Evolutionary conservation across 2,113 vertebrate species (phyloP).

Genomic region (Nymphicus hollandicus): DNA sequence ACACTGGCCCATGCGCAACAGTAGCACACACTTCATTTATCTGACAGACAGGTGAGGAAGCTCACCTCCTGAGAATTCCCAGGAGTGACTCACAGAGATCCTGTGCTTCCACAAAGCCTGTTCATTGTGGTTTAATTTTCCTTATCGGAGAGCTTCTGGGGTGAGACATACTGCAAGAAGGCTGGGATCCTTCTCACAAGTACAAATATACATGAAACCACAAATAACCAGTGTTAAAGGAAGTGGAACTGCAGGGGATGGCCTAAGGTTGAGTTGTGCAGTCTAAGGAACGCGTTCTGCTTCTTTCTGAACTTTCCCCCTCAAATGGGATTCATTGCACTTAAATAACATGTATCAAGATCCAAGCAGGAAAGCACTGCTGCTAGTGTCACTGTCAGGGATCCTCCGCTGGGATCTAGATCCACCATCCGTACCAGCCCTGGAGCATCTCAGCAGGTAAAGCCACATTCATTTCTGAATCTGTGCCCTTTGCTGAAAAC

Average conservation of each 20-base stretch:
- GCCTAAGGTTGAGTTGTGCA: background rate
- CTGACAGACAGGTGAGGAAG: background rate
- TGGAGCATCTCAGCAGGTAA: background rate
- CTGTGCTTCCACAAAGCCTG: background rate
- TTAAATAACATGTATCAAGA: fast-evolving
- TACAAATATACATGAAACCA: background rate
- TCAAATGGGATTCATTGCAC: background rate
- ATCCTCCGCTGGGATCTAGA: background rate
- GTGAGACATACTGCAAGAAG: background rate
- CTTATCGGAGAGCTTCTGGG: background rate
- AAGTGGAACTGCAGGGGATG: background rate
- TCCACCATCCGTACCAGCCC: background rate
- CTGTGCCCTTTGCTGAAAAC: fast-evolving
- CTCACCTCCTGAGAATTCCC: background rate
- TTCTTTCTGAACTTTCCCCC: background rate
- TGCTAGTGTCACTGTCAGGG: background rate
- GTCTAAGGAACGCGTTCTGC: fast-evolving
- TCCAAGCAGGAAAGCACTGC: background rate
- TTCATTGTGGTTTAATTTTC: background rate
- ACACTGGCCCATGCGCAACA: no score
- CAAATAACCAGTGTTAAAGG: background rate
- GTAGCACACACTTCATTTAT: fast-evolving
- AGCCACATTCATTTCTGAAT: fast-evolving
- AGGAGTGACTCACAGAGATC: background rate
- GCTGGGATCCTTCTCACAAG: background rate